Base-by-base conservation (phyloP, 2,797 vertebrate genomes). In the Phalloptychus januarius region DNA sequence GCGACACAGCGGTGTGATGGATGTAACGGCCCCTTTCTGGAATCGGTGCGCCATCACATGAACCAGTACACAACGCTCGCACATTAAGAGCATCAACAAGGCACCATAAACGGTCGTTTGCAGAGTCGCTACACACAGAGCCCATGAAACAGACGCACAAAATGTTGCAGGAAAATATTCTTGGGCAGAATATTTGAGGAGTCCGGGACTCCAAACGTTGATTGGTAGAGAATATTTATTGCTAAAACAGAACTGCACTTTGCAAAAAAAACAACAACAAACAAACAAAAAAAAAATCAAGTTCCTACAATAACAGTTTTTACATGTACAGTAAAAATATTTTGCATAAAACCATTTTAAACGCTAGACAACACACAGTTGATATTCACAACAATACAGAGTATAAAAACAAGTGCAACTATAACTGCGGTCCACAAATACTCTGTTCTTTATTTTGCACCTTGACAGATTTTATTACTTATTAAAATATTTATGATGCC, bases 201-300 rank as follows among this genome's bases (percentile, higher is more conserved):
- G 54, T 58, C 85, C 72, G 79, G 69, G 77, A 70, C 83, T 90
- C 87, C 90, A 80, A 74, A 91, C 82, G 16, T 77, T 46, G 80
- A 89, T 84, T 75, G 25, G 89, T 86, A 87, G 86, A 89, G 83
- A 74, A 86, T 80, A 89, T 78, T 94, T 95, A 94, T 94, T 95
- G 93, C 94, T 94, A 92, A 94, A 92, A 94, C 93, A 79, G 73
- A 85, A 94, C 91, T 73, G 87, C 84, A 91, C 93, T 63, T 85
- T 84, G 89, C 88, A 85, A 54, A n/a, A n/a, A 52, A 50, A 23
- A 50, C 3, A 42, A 42, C 3, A 42, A 46, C 10, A 2, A 23
- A 92, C 91, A 89, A 56, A 16, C 0, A 58, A 45, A 89, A 58
- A 33, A 90, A 58, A 61, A 63, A 89, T 89, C 82, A 77, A 85